phyloP scores from a whole-genome alignment of 2,888 invertebrate genomes.

The Drosophila gaucha region DNA sequence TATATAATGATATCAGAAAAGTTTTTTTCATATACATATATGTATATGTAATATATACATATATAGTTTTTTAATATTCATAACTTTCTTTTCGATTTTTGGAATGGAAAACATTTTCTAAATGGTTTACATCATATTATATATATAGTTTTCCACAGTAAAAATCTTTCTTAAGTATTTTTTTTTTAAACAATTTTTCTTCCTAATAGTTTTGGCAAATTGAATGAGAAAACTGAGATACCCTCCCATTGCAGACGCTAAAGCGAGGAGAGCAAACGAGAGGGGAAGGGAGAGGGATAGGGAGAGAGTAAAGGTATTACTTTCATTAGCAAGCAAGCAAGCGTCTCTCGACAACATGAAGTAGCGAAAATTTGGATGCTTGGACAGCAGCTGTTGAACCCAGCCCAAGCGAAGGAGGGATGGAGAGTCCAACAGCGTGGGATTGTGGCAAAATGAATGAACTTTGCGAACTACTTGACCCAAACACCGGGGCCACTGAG shows the following conservation, averaged over 20 bases:
- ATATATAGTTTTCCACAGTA: too few species aligned
- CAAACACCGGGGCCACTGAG: conserved; percentile 17
- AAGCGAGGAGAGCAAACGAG: background rate
- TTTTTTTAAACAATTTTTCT: too few species aligned
- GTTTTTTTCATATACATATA: too few species aligned
- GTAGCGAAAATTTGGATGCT: conserved; percentile 25
- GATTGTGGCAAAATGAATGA: conserved; percentile 22
- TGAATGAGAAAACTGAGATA: background rate
- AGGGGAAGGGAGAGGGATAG: background rate
- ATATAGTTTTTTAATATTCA: too few species aligned
- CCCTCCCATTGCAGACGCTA: background rate
- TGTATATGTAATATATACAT: too few species aligned
- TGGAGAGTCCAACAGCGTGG: conserved; percentile 1
- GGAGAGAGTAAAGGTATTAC: conserved; percentile 11
- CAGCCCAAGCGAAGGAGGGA: background rate
- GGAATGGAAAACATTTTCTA: too few species aligned
- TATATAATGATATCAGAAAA: too few species aligned
- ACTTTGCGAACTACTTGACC: conserved; percentile 23
- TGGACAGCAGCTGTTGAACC: conserved; percentile 30
- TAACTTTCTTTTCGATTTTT: too few species aligned
- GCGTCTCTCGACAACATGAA: conserved; percentile 22
- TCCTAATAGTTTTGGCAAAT: too few species aligned
- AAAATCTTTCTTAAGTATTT: too few species aligned
- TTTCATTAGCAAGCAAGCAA: conserved; percentile 13
- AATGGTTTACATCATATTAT: too few species aligned